Conservation (phyloP, 2,797 vertebrate genomes). For the Taenioides sp. region DNA sequence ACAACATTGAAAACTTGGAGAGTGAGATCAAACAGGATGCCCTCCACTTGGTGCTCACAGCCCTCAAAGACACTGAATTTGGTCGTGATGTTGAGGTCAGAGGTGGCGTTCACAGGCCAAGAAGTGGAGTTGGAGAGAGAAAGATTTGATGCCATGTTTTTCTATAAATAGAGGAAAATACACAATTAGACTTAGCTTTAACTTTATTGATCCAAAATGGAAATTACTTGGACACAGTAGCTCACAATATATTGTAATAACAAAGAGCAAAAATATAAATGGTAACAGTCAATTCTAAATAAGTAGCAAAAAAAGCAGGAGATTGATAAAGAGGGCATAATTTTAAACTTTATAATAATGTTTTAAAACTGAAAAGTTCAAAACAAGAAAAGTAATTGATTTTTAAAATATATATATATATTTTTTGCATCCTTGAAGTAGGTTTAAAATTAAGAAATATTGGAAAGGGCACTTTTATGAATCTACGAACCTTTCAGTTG, state of each 20-base stretch:
- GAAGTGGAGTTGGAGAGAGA: constrained; percentile 23
- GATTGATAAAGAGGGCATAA: too few species aligned
- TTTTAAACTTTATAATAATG: too few species aligned
- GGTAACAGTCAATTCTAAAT: too few species aligned
- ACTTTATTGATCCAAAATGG: too few species aligned
- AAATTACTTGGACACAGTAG: too few species aligned
- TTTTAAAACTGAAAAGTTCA: too few species aligned
- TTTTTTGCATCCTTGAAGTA: background rate
- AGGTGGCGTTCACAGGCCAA: constrained; percentile 45
- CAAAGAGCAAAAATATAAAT: too few species aligned
- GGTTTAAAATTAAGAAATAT: background rate
- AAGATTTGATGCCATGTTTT: constrained; percentile 52
- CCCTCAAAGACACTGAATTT: constrained; percentile 74
- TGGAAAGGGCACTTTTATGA: background rate
- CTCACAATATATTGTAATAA: too few species aligned
- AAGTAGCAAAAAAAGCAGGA: too few species aligned
- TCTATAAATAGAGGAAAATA: background rate
- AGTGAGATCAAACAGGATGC: constrained; percentile 73
- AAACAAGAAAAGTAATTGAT: too few species aligned
- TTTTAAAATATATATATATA: too few species aligned
- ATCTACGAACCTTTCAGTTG: background rate
- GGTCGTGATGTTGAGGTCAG: constrained; percentile 48
- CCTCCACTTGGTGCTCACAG: constrained; percentile 66
- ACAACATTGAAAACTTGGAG: constrained; percentile 73
- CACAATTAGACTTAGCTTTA: background rate